Evolutionary conservation across 2,797 vertebrate genomes (phyloP).

Genomic region (Toxotes lorentzi): DNA sequence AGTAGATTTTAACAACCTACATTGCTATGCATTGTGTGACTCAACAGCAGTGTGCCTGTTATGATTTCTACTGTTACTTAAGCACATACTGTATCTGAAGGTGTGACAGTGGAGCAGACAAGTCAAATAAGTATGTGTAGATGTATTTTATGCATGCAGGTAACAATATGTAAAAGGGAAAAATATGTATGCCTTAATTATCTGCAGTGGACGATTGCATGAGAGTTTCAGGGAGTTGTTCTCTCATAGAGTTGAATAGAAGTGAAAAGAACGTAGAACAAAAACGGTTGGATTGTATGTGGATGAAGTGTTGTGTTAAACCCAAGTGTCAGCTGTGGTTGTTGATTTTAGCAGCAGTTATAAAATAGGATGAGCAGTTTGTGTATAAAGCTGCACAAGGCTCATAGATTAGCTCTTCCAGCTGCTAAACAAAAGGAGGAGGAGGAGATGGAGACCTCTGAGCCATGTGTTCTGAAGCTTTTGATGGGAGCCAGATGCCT

Average conservation of each 20-base stretch:
- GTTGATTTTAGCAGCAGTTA: slow-evolving; percentile 40
- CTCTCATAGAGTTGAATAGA: slow-evolving; percentile 46
- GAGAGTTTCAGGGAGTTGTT: slow-evolving; percentile 55
- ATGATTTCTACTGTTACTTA: slow-evolving; percentile 64
- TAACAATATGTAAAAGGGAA: slow-evolving; percentile 75
- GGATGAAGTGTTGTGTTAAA: slow-evolving; percentile 35
- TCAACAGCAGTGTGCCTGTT: slow-evolving; percentile 40
- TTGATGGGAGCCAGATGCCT: slow-evolving; percentile 72
- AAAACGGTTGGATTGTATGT: slow-evolving; percentile 43
- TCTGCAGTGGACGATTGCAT: slow-evolving; percentile 60
- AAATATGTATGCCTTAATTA: slow-evolving; percentile 64
- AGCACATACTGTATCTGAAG: slow-evolving; percentile 66
- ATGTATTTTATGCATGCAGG: slow-evolving; percentile 71
- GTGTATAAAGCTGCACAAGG: slow-evolving; percentile 49
- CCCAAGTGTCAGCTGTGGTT: slow-evolving; percentile 41
- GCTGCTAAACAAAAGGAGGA: slow-evolving; percentile 62
- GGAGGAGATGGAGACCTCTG: slow-evolving; percentile 36
- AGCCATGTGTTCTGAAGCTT: slow-evolving; percentile 57
- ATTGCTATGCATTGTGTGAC: slow-evolving; percentile 57
- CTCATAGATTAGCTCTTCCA: slow-evolving; percentile 53
- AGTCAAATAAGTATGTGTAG: slow-evolving; percentile 52
- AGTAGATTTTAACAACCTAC: slow-evolving; percentile 51
- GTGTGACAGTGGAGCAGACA: slow-evolving; percentile 49
- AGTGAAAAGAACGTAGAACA: slow-evolving; percentile 44
- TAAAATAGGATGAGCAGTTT: slow-evolving; percentile 51